These are phyloP conservation scores for Trichonephila clavipes DNA, from an alignment of 1,140 invertebrate genomes.

Conservation along the genomic window DNA sequence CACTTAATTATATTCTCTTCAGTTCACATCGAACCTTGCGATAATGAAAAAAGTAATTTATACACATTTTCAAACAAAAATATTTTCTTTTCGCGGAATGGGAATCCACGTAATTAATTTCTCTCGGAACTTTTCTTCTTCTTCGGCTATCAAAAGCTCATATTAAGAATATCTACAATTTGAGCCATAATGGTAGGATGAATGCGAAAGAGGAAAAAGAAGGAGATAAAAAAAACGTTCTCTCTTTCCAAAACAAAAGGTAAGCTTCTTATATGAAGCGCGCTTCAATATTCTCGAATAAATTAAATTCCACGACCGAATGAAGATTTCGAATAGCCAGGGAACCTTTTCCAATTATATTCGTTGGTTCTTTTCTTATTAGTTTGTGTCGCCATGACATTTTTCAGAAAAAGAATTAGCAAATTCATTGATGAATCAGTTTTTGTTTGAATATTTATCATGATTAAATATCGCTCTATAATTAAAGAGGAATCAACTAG, in stretches of 20 bases:
- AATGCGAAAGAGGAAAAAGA: not conserved
- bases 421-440: conserved; percentile 24
- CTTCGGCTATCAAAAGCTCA: conserved; percentile 48
- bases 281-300: conserved; percentile 47
- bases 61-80: conserved; percentile 55
- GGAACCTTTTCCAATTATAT: conserved; percentile 45
- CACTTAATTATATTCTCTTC: conserved; percentile 28
- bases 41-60: conserved; percentile 61
- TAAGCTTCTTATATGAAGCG: conserved; percentile 49
- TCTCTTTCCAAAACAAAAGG: conserved; percentile 59
- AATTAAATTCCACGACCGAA: conserved; percentile 67
- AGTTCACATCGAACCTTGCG: conserved; percentile 2
- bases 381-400: conserved; percentile 13
- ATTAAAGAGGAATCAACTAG: conserved; percentile 24
- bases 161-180: conserved; percentile 60
- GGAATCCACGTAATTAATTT: conserved; percentile 63
- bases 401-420: conserved; percentile 48
- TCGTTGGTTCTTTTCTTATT: conserved; percentile 18
- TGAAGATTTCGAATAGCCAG: conserved; percentile 53
- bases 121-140: not conserved
- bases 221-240: not conserved
- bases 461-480: conserved; percentile 35
- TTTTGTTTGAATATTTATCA: conserved; percentile 42
- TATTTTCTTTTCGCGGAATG: conserved; percentile 46
- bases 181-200: conserved; percentile 30